Percentiles rank a stretch among this genome's conserved stretches.
Conservation (phyloP, 2,113 vertebrate genomes). For the Naja naja region DNA sequence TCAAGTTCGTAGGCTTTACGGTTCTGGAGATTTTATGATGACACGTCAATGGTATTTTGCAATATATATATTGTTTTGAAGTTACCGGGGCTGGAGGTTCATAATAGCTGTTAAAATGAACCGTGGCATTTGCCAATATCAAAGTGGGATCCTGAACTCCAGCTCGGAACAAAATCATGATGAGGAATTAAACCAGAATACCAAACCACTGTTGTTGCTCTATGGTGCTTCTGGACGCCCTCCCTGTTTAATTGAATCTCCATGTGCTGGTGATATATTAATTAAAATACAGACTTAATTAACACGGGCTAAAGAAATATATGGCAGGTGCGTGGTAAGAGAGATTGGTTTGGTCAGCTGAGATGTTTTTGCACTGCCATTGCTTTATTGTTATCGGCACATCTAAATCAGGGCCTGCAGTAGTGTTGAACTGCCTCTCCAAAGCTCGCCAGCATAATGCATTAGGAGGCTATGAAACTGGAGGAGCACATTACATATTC, state of each 20-base stretch:
- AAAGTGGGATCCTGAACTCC: slow-evolving; percentile 11
- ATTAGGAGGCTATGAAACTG: slow-evolving; percentile 56
- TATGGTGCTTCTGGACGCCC: slow-evolving; percentile 43
- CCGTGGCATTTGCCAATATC: slow-evolving; percentile 38
- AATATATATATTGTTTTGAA: background rate
- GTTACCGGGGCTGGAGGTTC: slow-evolving; percentile 28
- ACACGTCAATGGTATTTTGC: no score
- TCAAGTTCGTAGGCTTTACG: no score
- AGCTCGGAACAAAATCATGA: slow-evolving; percentile 37
- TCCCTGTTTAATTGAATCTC: slow-evolving; percentile 63
- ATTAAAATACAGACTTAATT: slow-evolving; percentile 58
- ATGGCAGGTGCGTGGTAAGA: slow-evolving; percentile 57
- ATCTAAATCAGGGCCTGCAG: slow-evolving; percentile 64
- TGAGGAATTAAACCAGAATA: slow-evolving; percentile 32
- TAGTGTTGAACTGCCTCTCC: slow-evolving; percentile 60
- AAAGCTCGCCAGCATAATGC: slow-evolving; percentile 56
- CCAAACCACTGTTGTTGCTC: slow-evolving; percentile 29
- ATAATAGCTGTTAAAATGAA: slow-evolving; percentile 33
- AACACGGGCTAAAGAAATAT: slow-evolving; percentile 67
- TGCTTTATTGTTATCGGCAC: slow-evolving; percentile 63
- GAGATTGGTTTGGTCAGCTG: slow-evolving; percentile 67
- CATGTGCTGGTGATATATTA: slow-evolving; percentile 34
- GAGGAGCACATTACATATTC: slow-evolving; percentile 61
- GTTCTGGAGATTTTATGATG: no score
- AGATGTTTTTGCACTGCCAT: slow-evolving; percentile 62